phyloP scores from a whole-genome alignment of 2,797 vertebrate genomes.

The Alauda arvensis region DNA sequence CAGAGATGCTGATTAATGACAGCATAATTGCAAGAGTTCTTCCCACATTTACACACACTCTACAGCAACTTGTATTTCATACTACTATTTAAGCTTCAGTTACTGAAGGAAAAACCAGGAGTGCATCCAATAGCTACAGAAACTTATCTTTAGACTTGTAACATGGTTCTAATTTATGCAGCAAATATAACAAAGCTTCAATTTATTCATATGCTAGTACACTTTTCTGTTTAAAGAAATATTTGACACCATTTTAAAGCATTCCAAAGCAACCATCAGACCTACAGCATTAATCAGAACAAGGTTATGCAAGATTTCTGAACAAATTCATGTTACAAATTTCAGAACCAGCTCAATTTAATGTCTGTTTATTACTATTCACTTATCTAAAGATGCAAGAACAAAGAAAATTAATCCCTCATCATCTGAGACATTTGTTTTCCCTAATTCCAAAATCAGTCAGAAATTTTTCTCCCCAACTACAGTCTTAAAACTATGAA shows the following conservation, averaged over 20 bases:
- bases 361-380: not conserved
- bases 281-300: not conserved
- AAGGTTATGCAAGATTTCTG: not conserved
- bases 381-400: not conserved
- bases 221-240: not conserved
- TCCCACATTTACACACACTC: not conserved
- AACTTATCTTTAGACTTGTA: not conserved
- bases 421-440: not conserved
- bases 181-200: not conserved
- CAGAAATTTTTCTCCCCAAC: not conserved
- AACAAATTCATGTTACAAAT: not conserved
- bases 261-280: not conserved
- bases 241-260: not conserved
- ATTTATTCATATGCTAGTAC: not conserved
- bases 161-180: not conserved
- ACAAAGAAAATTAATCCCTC: not conserved
- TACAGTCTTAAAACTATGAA: not conserved
- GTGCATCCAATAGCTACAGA: not conserved
- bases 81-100: not conserved
- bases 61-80: not conserved
- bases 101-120: not conserved
- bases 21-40: not conserved
- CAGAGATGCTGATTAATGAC: not conserved
- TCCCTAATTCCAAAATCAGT: not conserved
- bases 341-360: not conserved